phyloP scores from a whole-genome alignment of 2,797 vertebrate species.

The Remorina albescens region DNA sequence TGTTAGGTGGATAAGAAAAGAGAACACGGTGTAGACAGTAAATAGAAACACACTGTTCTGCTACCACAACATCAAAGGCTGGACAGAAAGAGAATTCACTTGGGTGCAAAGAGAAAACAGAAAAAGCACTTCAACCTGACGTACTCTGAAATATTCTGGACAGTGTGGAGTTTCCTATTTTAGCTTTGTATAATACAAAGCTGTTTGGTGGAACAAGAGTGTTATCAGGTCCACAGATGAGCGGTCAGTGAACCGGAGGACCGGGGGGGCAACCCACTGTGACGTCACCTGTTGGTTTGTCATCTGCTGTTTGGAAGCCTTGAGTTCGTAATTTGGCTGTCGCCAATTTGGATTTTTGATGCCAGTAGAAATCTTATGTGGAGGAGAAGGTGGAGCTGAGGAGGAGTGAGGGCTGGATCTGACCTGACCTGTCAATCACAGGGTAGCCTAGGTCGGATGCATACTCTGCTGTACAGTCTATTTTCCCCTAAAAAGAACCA shows the following conservation, averaged over 20 bases:
- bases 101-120: slow-evolving; percentile 19
- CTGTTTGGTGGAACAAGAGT: neutral
- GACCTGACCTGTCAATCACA: too few species aligned
- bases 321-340: too few species aligned
- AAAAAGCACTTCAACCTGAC: slow-evolving; percentile 43
- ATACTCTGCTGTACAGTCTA: too few species aligned
- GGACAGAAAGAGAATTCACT: slow-evolving; percentile 27
- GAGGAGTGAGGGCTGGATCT: too few species aligned
- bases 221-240: slow-evolving; percentile 10
- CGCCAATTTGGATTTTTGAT: too few species aligned
- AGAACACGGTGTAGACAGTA: slow-evolving; percentile 6
- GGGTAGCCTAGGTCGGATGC: too few species aligned
- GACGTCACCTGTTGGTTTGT: too few species aligned
- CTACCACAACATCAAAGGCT: neutral
- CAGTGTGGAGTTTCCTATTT: neutral
- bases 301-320: too few species aligned
- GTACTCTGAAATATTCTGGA: slow-evolving; percentile 52
- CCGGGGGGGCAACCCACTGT: too few species aligned
- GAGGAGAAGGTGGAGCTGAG: too few species aligned
- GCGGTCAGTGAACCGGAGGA: slow-evolving; percentile 7
- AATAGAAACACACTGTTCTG: neutral
- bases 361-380: too few species aligned
- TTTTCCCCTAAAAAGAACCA: too few species aligned
- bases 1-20: slow-evolving; percentile 10
- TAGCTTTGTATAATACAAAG: neutral